Base-by-base conservation (phyloP, 2,888 invertebrate genomes). In the Barypeithes pellucidus region DNA sequence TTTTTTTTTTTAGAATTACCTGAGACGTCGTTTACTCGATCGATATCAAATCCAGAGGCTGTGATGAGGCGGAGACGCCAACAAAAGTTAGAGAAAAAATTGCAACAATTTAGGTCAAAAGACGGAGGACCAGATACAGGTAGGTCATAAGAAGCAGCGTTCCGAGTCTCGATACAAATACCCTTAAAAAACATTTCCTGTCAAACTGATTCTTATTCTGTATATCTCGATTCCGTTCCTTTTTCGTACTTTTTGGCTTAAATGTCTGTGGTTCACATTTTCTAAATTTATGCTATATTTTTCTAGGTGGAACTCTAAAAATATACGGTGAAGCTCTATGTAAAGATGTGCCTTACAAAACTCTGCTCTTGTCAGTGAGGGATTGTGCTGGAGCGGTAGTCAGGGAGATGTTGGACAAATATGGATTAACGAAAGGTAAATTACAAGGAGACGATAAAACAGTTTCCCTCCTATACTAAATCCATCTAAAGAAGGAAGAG, bases 41-140 rank as follows among this genome's bases (percentile, higher is more conserved):
- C 98, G 81, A 99, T 99, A 85, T 99, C 98, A 77, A 99, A 99
- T 89, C 99, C 99, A 2, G 99, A 99, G 89, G 98, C 98, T 75
- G 99, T 99, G 80, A 99, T 99, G 99, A 91, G 98, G 76, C 91
- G 98, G 62, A 89, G 98, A 67, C 89, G 99, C 22, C 98, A 99
- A 83, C 97, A 98, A 87, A 98, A 98, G 85, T 90, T 99, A 67
- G 99, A 99, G 86, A 84, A 83, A 73, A 82, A 98, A 87, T 88
- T 99, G 82, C 96, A 98, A 84, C 96, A 98, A 87, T 98, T 98
- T 88, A 91, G 96, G 75, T 95, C 95, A 67, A 94, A 96, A 85
- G 97, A 98, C 83, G 98, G 98, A 52, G 97, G 97, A 0, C 96
- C 97, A 5, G 97, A 97, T 85, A 96, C 97, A 47, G 93, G 92